Percentiles rank a stretch among this genome's conserved stretches.
These are phyloP conservation scores for Deroptyus accipitrinus DNA, from an alignment of 2,113 vertebrate species.

Conservation along the genomic window DNA sequence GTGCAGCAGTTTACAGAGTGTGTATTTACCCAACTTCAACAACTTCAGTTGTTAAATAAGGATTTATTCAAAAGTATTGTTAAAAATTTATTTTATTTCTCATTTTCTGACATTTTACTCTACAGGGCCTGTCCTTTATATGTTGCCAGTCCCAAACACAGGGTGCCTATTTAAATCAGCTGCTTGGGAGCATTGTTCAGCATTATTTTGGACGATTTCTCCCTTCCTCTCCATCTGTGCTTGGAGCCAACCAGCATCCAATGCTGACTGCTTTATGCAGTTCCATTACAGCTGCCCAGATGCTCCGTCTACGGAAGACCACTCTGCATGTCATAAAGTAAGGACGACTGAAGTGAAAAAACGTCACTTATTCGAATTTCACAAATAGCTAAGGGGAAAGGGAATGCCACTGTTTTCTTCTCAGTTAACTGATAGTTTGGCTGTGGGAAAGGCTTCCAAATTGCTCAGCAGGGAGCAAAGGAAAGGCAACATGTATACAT, in stretches of 20 bases:
- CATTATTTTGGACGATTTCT: constrained; percentile 94
- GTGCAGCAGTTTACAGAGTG: background rate
- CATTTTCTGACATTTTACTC: background rate
- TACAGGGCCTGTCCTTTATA: constrained; percentile 87
- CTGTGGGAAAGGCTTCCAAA: background rate
- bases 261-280: constrained; percentile 83
- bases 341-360: background rate
- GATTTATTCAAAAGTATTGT: background rate
- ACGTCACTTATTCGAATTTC: background rate
- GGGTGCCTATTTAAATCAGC: constrained; percentile 85
- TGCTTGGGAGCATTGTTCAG: constrained; percentile 82
- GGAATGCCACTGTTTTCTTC: background rate
- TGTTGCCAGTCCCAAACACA: constrained; percentile 84
- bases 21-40: background rate
- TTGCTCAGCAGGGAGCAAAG: background rate
- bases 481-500: background rate
- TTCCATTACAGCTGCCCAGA: constrained; percentile 54
- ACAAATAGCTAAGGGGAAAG: background rate
- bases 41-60: background rate
- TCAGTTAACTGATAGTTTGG: background rate
- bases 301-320: constrained; percentile 66
- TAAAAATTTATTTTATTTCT: background rate
- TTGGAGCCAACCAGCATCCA: constrained; percentile 81
- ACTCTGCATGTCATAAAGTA: constrained; percentile 74
- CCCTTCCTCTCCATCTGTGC: constrained; percentile 72